Conservation (phyloP, 1,140 invertebrate species). For the Dufourea novaeangliae region DNA sequence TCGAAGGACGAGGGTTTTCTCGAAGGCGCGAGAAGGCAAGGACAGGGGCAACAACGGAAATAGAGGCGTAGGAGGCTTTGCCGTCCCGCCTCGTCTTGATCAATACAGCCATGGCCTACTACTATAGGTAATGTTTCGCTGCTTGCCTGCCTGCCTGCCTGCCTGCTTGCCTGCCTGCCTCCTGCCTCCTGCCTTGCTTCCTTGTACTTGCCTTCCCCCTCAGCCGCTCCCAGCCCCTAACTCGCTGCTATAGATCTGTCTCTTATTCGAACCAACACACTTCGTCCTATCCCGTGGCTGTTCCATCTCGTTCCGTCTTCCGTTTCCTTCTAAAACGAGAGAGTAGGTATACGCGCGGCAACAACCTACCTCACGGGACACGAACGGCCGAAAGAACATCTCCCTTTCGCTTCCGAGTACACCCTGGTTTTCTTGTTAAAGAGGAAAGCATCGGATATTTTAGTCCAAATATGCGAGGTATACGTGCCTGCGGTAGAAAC, state of each 20-base stretch:
- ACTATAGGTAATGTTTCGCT: constrained; percentile 78
- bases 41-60: constrained; percentile 79
- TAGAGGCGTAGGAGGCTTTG: constrained; percentile 77
- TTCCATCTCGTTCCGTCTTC: constrained; percentile 75
- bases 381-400: constrained; percentile 66
- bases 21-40: constrained; percentile 77
- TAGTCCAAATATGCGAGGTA: constrained; percentile 23
- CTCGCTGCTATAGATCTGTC: constrained; percentile 77
- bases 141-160: constrained; percentile 63
- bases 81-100: constrained; percentile 80
- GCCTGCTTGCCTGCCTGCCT: constrained; percentile 62
- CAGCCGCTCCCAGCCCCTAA: constrained; percentile 48
- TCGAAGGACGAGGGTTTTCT: constrained; percentile 68
- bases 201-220: constrained; percentile 63
- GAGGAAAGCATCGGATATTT: constrained; percentile 61
- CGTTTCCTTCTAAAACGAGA: constrained; percentile 68
- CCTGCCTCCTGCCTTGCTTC: constrained; percentile 59
- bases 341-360: constrained; percentile 62
- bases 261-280: constrained; percentile 79
- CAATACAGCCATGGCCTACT: constrained; percentile 80
- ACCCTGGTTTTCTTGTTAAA: constrained; percentile 65
- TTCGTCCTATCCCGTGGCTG: constrained; percentile 70
- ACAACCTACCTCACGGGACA: constrained; percentile 74
- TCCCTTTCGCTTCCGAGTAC: constrained; percentile 46
- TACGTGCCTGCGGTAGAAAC: background rate